Base-by-base conservation (phyloP, 2,888 invertebrate genomes). In the Tanypteryx hageni region DNA sequence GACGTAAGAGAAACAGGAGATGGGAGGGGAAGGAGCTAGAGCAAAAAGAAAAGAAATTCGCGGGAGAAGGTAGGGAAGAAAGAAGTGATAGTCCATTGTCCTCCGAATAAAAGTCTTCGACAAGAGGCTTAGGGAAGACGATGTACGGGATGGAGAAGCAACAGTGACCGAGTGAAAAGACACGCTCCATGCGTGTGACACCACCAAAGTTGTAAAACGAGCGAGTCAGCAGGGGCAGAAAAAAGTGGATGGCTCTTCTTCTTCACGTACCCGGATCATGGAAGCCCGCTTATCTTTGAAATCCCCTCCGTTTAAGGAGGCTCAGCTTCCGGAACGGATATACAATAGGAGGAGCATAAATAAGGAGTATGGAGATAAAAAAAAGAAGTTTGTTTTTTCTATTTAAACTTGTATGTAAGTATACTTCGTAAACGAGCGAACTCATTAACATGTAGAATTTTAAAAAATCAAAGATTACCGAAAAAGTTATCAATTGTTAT, bases 81-180 rank as follows among this genome's bases (percentile, higher is more conserved):
- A 22, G 76, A 76, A 76, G 16, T 76, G 16, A 76, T 22, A 76
- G 76, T 22, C 76, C 76, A 76, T 76, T 76, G 76, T 22, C 76
- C 76, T 76, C 76, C 13, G 76, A 76, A 76, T 76, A 76, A 76
- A 76, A 22, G 76, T 44, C n/a, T 68, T 44, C 44, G 44, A 68
- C 18, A 68, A 68, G 68, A 11, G 11, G 18, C 44, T 44, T 44
- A 68, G 68, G 64, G n/a, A 68, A 44, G 44, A n/a, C 14, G 64
- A 68, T 18, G 18, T 68, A n/a, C 18, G 18, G 27, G 76, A 76
- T 13, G 27, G 44, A 44, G 44, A 76, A 76, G 76, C 22, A 76
- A 76, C 22, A 76, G 13, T 11, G 76, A 76, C 11, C 0, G 76
- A 0, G 18, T 11, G 27, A 27, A 14, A 27, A 27, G 8, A 11